Base-by-base conservation (phyloP, 2,113 vertebrate species). In the Sinocyclocheilus anshuiensis region DNA sequence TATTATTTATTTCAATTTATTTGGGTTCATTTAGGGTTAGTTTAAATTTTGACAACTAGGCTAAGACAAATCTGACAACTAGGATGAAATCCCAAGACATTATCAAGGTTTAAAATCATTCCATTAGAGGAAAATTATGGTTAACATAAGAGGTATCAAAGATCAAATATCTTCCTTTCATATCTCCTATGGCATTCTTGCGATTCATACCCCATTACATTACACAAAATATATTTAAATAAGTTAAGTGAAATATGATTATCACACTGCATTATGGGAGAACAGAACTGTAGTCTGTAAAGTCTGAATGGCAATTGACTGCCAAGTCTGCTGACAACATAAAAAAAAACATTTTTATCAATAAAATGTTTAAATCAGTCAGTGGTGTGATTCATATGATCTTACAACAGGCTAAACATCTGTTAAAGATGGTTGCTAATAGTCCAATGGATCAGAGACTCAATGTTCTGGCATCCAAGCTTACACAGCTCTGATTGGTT, bases 281-380 rank as follows among this genome's bases (percentile, higher is more conserved):
- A 39, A 80, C 57, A 39, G 57, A 80, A 42, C 33, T n/a, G 18
- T 39, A n/a, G 29, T n/a, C 20, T 22, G 12, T 4, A n/a, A 61
- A 12, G 20, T 15, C 9, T 22, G 33, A 80, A 39, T 61, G 33
- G 29, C 75, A 77, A 55, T 20, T 16, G 3, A 48, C n/a, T 55
- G n/a, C 45, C 75, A 50, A 50, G 13, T 53, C 45, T 53, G n/a
- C 13, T 77, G n/a, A 77, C 42, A 76, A 72, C 36, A 74, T n/a
- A 1, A 45, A 45, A 26, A 3, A 10, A n/a, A 59, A 59, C 4
- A 26, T 24, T 39, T 24, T 24, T 2, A 10, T 24, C 0, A 75
- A 16, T 77, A 77, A 29, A 55, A 55, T 1, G 0, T 72, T 20
- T 8, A 77, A 55, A 33, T 53, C 2, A 33, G 2, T 77, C n/a